Percentiles rank a stretch among this genome's conserved stretches.
These are phyloP conservation scores for Agelas oroides DNA, from an alignment of 37 sponge, comb jelly and placozoan species.

Conservation along the genomic window DNA sequence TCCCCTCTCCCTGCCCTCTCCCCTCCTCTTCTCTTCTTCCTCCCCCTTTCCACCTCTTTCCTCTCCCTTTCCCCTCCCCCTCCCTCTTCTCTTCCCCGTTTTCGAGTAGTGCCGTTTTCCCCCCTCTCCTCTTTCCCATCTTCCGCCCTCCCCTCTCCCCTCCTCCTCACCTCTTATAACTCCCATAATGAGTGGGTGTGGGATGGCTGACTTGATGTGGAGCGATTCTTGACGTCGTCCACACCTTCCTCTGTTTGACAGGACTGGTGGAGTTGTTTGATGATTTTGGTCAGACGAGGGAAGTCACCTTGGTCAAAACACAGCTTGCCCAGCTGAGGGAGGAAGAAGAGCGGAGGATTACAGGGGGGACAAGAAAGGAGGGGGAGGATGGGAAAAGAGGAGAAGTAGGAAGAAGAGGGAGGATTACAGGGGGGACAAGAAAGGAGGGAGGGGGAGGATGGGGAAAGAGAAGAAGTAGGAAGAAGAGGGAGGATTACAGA, in stretches of 20 bases:
- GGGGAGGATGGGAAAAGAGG: too few relatives aligned
- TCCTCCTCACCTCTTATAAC: slow-evolving; percentile 95
- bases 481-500: background rate
- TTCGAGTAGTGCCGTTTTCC: too few relatives aligned
- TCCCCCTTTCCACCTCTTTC: too few relatives aligned
- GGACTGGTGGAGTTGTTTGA: slow-evolving; percentile 91
- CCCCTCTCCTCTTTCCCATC: too few relatives aligned
- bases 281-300: slow-evolving; percentile 70
- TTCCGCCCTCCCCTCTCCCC: too few relatives aligned
- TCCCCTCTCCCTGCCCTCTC: too few relatives aligned
- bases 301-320: slow-evolving; percentile 95
- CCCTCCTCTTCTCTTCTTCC: too few relatives aligned
- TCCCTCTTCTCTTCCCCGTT: too few relatives aligned
- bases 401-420: too few relatives aligned
- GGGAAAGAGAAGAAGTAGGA: background rate
- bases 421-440: background rate
- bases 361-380: too few relatives aligned
- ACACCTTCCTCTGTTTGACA: slow-evolving; percentile 84
- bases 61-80: too few relatives aligned
- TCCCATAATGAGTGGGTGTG: slow-evolving; percentile 99
- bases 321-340: slow-evolving; percentile 86
- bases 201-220: slow-evolving; percentile 96
- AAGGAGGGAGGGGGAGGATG: too few relatives aligned
- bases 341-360: background rate
- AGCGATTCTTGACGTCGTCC: slow-evolving; percentile 92